Base-by-base conservation (phyloP, 2,797 vertebrate species). In the Cyprinella venusta region DNA sequence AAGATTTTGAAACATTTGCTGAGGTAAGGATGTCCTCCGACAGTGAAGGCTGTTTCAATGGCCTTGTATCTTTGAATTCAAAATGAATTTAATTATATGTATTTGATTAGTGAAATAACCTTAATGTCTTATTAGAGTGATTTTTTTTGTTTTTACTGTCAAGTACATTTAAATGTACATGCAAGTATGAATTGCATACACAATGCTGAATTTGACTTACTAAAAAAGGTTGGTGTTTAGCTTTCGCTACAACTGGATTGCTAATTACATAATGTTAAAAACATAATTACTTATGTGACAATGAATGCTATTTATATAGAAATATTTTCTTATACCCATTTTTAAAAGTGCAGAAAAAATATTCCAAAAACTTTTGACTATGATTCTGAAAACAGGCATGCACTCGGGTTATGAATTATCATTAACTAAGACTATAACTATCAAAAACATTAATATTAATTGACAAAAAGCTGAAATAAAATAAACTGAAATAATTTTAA, bases 1-100 rank as follows among this genome's bases (percentile, higher is more conserved):
- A 19, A 77, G 26, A 77, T 67, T 67, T 38, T 84, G 63, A 84
- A 65, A 74, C 63, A 56, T 81, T 87, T 86, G 69, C 56, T 79
- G 21, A 86, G 81, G 42, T 61, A n/a, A 52, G 38, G 71, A 81
- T 15, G 45, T 67, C 33, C 59, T 38, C 36, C 33, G 67, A 50
- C 45, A 74, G 68, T 68, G 68, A 68, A 63, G 36, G 68, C 26
- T 26, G 61, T 56, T n/a, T 56, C 54, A 56, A n/a, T 56, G 54
- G 54, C 54, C 54, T 24, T 59, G 54, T 24, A 8, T 54, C 18
- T 54, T 54, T 54, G 18, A 19, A n/a, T 24, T n/a, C 54, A 12
- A 59, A n/a, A 59, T 54, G 3, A 8, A 9, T 54, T 21, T 21
- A 8, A 56, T 54, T 21, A 24, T 5, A 56, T 56, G 52, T 10